A percentile compares a stretch with the other conserved stretches of the same genome.
These are phyloP conservation scores for Jordanella pulchra DNA, from an alignment of 2,797 vertebrate species.

Conservation along the genomic window DNA sequence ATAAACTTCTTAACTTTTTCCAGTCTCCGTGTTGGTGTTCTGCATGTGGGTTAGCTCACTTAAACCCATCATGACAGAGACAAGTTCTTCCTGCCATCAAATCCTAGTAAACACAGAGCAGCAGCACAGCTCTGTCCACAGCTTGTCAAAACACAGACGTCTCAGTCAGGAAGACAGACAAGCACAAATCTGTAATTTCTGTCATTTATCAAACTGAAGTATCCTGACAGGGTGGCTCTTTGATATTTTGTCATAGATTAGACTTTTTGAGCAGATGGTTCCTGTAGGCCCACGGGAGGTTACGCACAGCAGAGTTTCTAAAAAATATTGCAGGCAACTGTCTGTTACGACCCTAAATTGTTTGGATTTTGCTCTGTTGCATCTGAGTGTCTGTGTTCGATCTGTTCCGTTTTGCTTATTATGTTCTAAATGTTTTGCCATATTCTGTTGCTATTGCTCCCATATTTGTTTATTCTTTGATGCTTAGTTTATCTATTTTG, in stretches of 20 bases:
- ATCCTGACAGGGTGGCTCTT: slow-evolving; percentile 28
- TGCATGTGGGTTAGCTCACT: too few species aligned
- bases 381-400: slow-evolving; percentile 10
- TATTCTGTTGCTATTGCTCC: background rate
- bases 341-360: background rate
- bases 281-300: slow-evolving; percentile 24
- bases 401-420: slow-evolving; percentile 3
- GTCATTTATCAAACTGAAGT: slow-evolving; percentile 30
- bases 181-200: slow-evolving; percentile 28
- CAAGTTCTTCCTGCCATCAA: background rate
- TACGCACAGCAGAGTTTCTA: slow-evolving; percentile 42
- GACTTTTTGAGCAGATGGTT: slow-evolving; percentile 30
- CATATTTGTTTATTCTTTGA: too few species aligned
- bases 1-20: background rate
- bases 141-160: slow-evolving; percentile 36
- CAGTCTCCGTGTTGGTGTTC: too few species aligned
- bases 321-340: slow-evolving; percentile 68
- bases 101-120: slow-evolving; percentile 20
- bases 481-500: too few species aligned
- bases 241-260: slow-evolving; percentile 28
- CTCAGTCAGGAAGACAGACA: slow-evolving; percentile 19
- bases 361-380: slow-evolving; percentile 1
- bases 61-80: too few species aligned
- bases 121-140: slow-evolving; percentile 25
- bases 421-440: slow-evolving; percentile 1